These are phyloP conservation scores for Labrus mixtus DNA, from an alignment of 2,113 vertebrate genomes.

Conservation along the genomic window DNA sequence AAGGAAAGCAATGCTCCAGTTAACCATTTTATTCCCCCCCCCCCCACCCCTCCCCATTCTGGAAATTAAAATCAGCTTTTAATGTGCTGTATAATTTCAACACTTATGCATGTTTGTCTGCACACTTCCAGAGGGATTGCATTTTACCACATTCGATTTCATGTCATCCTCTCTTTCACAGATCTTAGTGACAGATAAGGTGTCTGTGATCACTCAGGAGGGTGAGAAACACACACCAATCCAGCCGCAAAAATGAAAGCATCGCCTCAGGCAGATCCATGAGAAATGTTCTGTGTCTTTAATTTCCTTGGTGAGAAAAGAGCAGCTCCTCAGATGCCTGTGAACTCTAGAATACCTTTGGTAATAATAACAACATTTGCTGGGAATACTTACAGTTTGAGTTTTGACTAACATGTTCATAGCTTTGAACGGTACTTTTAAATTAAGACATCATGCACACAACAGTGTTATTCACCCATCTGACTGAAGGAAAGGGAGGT, in stretches of 20 bases:
- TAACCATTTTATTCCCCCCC: neutral
- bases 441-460: conserved; percentile 1
- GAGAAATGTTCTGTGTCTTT: conserved; percentile 1
- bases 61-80: conserved; percentile 6
- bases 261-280: conserved; percentile 24
- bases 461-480: neutral
- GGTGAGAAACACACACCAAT: conserved; percentile 47
- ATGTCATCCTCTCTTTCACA: conserved; percentile 35
- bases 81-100: conserved; percentile 1
- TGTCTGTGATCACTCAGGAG: conserved; percentile 33
- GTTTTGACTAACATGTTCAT: conserved; percentile 13
- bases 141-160: conserved; percentile 25
- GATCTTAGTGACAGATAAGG: conserved; percentile 44
- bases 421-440: conserved; percentile 14
- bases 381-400: conserved; percentile 5
- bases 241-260: conserved; percentile 34
- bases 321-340: conserved; percentile 5
- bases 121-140: neutral
- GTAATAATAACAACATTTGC: conserved; percentile 8
- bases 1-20: neutral
- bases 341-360: conserved; percentile 21
- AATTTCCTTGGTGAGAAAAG: conserved; percentile 27
- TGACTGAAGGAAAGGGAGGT: neutral
- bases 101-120: conserved; percentile 8
- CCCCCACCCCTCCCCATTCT: neutral